Percentiles rank a stretch among this genome's conserved stretches.
Conservation (phyloP, 2,888 invertebrate genomes). For the Rhagium mordax region DNA sequence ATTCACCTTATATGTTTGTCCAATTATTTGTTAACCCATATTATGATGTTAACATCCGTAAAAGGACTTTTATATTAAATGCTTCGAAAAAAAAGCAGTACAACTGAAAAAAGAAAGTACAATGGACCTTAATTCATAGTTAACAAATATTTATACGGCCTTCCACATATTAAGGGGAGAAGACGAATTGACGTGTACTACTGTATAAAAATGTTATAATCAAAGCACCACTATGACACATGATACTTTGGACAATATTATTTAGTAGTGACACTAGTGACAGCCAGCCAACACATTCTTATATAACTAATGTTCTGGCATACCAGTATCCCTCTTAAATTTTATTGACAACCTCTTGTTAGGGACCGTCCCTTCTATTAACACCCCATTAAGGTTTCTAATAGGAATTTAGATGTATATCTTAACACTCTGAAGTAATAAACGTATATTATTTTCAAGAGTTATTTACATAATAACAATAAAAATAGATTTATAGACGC, state of each 20-base stretch:
- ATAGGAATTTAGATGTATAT: slow-evolving; percentile 13
- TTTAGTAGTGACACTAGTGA: not conserved
- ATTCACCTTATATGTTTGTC: too few relatives aligned
- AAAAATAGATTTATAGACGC: slow-evolving; percentile 3
- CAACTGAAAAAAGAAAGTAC: too few relatives aligned
- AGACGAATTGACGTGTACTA: too few relatives aligned
- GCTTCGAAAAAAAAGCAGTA: too few relatives aligned
- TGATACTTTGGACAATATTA: not conserved
- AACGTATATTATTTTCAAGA: not conserved
- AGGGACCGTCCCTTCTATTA: slow-evolving; percentile 19
- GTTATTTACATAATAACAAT: slow-evolving; percentile 23
- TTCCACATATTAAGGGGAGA: too few relatives aligned
- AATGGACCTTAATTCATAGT: too few relatives aligned
- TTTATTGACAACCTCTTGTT: slow-evolving; percentile 16
- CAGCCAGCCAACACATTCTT: slow-evolving; percentile 2
- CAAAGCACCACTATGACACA: not conserved
- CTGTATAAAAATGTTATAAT: not conserved
- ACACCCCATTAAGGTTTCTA: slow-evolving; percentile 29
- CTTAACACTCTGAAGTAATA: slow-evolving; percentile 7
- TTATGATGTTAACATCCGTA: too few relatives aligned
- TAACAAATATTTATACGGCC: too few relatives aligned
- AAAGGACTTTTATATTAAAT: too few relatives aligned
- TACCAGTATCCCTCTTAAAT: slow-evolving; percentile 15
- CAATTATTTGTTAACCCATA: too few relatives aligned
- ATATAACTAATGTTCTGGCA: not conserved